These are phyloP conservation scores for Valencia hispanica DNA, from an alignment of 2,797 vertebrate species.

Conservation along the genomic window DNA sequence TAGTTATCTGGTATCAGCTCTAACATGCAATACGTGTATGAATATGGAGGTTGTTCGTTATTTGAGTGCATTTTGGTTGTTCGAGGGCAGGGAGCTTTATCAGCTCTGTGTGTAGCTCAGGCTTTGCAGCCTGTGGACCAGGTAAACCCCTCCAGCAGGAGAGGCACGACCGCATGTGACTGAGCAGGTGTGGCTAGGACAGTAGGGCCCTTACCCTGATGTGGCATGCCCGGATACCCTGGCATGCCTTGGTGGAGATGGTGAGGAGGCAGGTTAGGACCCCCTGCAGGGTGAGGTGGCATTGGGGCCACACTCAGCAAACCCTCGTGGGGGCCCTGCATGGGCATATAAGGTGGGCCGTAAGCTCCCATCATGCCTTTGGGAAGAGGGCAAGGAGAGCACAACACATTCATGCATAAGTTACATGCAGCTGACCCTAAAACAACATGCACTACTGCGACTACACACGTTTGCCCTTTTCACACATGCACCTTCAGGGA, in stretches of 20 bases:
- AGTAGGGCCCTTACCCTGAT: constrained; percentile 92
- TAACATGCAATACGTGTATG: constrained; percentile 57
- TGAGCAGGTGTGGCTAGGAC: constrained; percentile 75
- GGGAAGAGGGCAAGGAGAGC: constrained; percentile 79
- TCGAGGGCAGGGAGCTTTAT: constrained; percentile 30
- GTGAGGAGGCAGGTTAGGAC: constrained; percentile 83
- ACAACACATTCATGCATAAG: constrained; percentile 98
- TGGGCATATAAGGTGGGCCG: constrained; percentile 95
- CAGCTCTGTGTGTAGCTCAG: constrained; percentile 39
- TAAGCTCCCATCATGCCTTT: constrained; percentile 99
- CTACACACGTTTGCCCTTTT: constrained; percentile 59
- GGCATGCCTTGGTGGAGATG: constrained; percentile 95
- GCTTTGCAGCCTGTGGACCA: constrained; percentile 65
- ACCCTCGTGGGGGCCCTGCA: constrained; percentile 99
- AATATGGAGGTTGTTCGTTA: constrained; percentile 25
- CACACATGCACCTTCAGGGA: constrained; percentile 46
- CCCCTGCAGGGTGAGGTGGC: constrained; percentile 95
- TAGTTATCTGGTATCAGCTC: constrained; percentile 53
- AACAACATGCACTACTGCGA: constrained; percentile 80
- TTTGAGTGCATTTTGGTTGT: constrained; percentile 27
- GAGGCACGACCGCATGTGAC: constrained; percentile 81
- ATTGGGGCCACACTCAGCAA: constrained; percentile 99
- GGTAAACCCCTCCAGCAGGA: constrained; percentile 80
- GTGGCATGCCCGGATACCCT: constrained; percentile 94
- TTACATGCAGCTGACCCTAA: constrained; percentile 91